phyloP scores from a whole-genome alignment of 2,888 invertebrate species.

The Eudemis profundana region DNA sequence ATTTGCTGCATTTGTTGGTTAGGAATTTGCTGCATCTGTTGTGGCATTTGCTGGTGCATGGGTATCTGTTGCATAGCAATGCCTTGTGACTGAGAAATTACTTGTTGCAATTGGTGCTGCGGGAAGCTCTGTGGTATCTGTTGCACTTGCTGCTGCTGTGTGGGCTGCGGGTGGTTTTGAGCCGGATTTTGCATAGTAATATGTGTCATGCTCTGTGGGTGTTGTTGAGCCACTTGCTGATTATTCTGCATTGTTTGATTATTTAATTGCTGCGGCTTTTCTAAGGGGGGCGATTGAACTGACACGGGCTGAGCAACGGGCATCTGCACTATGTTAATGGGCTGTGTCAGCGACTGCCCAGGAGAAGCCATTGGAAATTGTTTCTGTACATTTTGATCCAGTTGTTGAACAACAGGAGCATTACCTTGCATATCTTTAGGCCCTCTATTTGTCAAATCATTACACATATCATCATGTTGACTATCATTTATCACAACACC shows the following conservation, averaged over 20 bases:
- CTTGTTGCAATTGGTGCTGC: slow-evolving; percentile 83
- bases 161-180: slow-evolving; percentile 70
- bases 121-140: slow-evolving; percentile 84
- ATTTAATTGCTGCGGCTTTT: slow-evolving; percentile 82
- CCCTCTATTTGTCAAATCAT: slow-evolving; percentile 79
- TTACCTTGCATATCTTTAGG: slow-evolving; percentile 81
- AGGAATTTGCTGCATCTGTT: slow-evolving; percentile 83
- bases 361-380: slow-evolving; percentile 83
- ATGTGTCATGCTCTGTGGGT: slow-evolving; percentile 83
- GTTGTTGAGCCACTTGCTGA: slow-evolving; percentile 79
- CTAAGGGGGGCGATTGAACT: slow-evolving; percentile 82
- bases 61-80: slow-evolving; percentile 83
- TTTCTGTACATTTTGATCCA: slow-evolving; percentile 80
- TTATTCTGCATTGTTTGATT: slow-evolving; percentile 74
- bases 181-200: slow-evolving; percentile 78
- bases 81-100: slow-evolving; percentile 79
- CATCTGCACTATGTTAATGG: slow-evolving; percentile 77
- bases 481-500: slow-evolving; percentile 82
- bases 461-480: slow-evolving; percentile 81
- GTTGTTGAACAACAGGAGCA: slow-evolving; percentile 75
- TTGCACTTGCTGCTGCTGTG: slow-evolving; percentile 80
- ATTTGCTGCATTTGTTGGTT: slow-evolving; percentile 84
- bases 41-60: slow-evolving; percentile 82
- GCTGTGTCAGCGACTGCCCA: slow-evolving; percentile 82
- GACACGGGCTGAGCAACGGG: slow-evolving; percentile 77